Evolutionary conservation across 2,113 vertebrate species (phyloP).

Genomic region (Heterotilapia buettikoferi): DNA sequence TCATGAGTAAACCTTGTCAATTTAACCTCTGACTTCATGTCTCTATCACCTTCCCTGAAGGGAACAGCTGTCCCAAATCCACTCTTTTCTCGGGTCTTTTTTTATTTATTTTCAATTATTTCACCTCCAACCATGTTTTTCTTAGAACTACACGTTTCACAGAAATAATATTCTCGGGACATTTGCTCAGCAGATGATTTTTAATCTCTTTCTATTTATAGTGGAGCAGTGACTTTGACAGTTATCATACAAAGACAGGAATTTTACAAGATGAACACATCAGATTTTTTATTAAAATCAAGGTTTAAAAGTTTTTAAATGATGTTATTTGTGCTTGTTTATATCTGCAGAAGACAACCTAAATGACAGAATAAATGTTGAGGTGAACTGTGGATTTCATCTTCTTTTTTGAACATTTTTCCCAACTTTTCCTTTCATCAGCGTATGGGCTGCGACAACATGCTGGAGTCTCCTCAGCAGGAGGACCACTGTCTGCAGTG

Average conservation of each 20-base stretch:
- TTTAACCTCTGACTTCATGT: constrained; percentile 10
- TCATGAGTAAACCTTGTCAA: not conserved
- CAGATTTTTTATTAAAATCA: fast-evolving
- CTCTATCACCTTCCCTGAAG: not conserved
- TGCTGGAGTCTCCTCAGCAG: constrained; percentile 81
- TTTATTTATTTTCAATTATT: not conserved
- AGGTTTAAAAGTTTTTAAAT: not conserved
- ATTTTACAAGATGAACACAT: fast-evolving
- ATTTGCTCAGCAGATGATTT: not conserved
- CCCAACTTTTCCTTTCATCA: not conserved
- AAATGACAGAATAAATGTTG: not conserved
- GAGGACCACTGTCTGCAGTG: constrained; percentile 93
- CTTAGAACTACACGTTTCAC: not conserved
- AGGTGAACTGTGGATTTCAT: not conserved
- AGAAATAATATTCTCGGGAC: not conserved
- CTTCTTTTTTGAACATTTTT: not conserved
- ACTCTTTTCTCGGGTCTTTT: not conserved
- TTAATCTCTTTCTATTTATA: not conserved
- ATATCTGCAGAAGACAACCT: not conserved
- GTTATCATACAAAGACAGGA: fast-evolving
- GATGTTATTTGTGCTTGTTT: not conserved
- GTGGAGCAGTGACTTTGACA: not conserved
- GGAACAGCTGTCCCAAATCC: not conserved
- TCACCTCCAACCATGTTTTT: not conserved
- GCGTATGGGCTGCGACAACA: constrained; percentile 89